phyloP scores from a whole-genome alignment of 2,888 invertebrate genomes.

The Scaptodrosophila latifasciaeformis region DNA sequence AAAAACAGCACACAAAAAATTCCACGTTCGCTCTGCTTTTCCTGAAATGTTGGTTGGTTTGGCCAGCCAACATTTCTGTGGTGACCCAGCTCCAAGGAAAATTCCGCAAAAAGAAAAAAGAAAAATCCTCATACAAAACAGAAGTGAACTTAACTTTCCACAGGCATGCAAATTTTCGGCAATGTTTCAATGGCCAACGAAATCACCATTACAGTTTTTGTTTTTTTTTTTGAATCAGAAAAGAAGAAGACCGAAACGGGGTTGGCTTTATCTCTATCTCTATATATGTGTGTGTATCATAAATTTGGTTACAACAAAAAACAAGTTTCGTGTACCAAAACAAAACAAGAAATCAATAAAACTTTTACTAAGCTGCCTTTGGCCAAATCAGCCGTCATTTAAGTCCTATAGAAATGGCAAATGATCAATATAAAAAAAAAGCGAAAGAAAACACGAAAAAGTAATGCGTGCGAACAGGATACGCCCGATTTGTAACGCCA shows the following conservation, averaged over 20 bases:
- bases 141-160: conserved; percentile 27
- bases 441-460: too few relatives aligned
- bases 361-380: not conserved
- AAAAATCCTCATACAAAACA: too few relatives aligned
- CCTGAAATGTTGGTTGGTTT: too few relatives aligned
- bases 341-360: not conserved
- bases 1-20: not conserved
- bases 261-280: too few relatives aligned
- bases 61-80: conserved; percentile 44
- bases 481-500: not conserved
- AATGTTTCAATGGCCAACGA: conserved; percentile 50
- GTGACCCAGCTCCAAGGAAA: conserved; percentile 26
- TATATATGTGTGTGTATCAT: not conserved
- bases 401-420: too few relatives aligned
- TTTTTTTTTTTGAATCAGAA: not conserved
- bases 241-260: too few relatives aligned
- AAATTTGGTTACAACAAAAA: conserved; percentile 7
- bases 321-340: not conserved
- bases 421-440: too few relatives aligned
- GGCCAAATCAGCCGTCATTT: too few relatives aligned
- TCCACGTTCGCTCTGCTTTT: not conserved
- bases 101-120: conserved; percentile 36
- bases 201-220: not conserved
- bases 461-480: too few relatives aligned
- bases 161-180: conserved; percentile 58